Evolutionary conservation across 2,797 vertebrate genomes (phyloP), one percentile per base, ranked within the genome.

Genomic region (Eupleurogrammus muticus): DNA sequence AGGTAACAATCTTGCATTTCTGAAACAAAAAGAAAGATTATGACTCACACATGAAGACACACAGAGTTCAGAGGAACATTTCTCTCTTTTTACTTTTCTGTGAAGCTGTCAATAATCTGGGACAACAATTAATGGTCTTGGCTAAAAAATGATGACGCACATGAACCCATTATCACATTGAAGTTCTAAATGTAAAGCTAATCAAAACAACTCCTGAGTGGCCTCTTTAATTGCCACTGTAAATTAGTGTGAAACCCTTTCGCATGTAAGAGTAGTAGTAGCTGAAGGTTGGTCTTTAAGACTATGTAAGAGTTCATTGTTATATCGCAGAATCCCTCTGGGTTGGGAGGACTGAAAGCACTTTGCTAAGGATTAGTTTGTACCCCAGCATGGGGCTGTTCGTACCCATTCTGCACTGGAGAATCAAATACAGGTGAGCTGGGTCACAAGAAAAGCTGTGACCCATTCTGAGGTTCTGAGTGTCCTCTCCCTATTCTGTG

Each of bases 311-410:
- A 28, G 28, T 28, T 28, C 28, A 28, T 28, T 28, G 28, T 28
- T 28, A 3, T 28, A 28, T 28, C 6, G 28, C 28, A 28, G 28
- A 3, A 28, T 28, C 28, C 3, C 3, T 28, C 6, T 28, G 28
- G 28, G 28, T 28, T 59, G 24, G 1, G 5, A 77, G 68, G 70
- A 75, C 79, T 72, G 75, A 80, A 76, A 71, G 69, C 77, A 74
- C 80, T 84, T 71, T 68, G 73, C 66, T 83, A 81, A 80, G 80
- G 83, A 80, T 85, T 66, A 80, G 81, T 80, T 81, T 79, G 74
- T 73, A 68, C 59, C 78, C 70, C 50, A 44, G 74, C 51, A 24
- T 64, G 42, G 72, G 67, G 70, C 63, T 77, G 48, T 82, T 81
- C 80, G 79, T 80, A 66, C 76, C 77, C 70, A 70, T 74, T 84